phyloP scores from a whole-genome alignment of 2,113 vertebrate species.

The Hemibagrus wyckioides region DNA sequence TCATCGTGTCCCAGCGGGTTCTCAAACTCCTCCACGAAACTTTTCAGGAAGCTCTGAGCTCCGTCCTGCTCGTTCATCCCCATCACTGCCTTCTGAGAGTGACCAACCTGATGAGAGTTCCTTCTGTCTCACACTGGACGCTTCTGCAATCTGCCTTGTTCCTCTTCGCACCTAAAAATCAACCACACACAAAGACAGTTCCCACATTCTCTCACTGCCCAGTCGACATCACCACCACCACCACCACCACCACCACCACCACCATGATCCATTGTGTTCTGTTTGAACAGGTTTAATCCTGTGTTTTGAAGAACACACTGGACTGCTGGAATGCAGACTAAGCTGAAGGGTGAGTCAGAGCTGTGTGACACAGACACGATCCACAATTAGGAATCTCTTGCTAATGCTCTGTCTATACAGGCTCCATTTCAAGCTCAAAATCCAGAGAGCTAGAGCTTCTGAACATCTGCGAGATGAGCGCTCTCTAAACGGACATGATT shows the following conservation, averaged over 20 bases:
- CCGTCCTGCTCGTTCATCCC: conserved; percentile 57
- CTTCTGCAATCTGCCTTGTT: conserved; percentile 10
- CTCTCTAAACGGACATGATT: too few species aligned
- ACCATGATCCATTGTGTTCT: neutral
- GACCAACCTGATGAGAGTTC: neutral
- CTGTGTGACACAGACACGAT: neutral
- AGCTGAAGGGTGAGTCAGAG: neutral
- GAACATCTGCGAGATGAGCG: neutral
- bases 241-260: neutral
- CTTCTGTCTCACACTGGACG: neutral
- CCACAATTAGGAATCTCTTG: neutral
- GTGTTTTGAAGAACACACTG: neutral
- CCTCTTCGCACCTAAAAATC: neutral
- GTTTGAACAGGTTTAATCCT: conserved; percentile 12
- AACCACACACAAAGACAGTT: neutral
- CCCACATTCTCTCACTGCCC: neutral
- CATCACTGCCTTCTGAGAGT: conserved; percentile 32
- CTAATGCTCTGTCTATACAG: neutral
- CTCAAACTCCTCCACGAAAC: conserved; percentile 77
- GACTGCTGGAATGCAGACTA: neutral
- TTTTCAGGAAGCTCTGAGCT: conserved; percentile 65
- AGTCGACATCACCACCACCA: neutral
- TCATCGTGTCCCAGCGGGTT: conserved; percentile 67
- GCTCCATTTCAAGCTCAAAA: neutral
- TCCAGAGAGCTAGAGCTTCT: neutral